Evolutionary conservation across 2,113 vertebrate species (phyloP).

Genomic region (Mixornis gularis): DNA sequence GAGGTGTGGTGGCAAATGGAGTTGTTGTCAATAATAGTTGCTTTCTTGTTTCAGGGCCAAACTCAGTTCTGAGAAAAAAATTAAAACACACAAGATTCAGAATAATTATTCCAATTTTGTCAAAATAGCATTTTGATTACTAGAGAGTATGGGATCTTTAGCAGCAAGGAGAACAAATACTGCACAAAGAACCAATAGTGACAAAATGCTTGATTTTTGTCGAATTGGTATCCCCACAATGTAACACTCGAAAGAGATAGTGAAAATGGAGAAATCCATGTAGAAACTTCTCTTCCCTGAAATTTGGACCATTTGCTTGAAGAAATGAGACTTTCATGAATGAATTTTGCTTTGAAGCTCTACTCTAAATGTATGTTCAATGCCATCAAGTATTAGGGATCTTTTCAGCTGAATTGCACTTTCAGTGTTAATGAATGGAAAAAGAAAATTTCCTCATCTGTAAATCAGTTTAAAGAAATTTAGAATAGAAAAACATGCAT

Average conservation of each 20-base stretch:
- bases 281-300: background rate
- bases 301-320: background rate
- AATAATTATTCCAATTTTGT: background rate
- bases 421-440: background rate
- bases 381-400: background rate
- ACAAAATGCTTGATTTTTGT: background rate
- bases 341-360: background rate
- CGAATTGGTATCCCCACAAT: background rate
- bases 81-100: background rate
- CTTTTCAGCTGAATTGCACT: background rate
- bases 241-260: background rate
- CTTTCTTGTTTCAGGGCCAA: background rate
- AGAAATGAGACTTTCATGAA: background rate
- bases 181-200: background rate
- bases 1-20: background rate
- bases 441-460: background rate
- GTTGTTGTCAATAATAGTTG: background rate
- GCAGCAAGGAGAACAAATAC: background rate
- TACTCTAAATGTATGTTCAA: background rate
- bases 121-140: background rate
- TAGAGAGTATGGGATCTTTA: background rate
- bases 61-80: background rate
- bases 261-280: background rate
- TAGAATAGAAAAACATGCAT: background rate
- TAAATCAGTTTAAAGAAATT: background rate